Evolutionary conservation across 53 echinoderm and acorn worm species (phyloP).

Genomic region (Luidia sarsii): DNA sequence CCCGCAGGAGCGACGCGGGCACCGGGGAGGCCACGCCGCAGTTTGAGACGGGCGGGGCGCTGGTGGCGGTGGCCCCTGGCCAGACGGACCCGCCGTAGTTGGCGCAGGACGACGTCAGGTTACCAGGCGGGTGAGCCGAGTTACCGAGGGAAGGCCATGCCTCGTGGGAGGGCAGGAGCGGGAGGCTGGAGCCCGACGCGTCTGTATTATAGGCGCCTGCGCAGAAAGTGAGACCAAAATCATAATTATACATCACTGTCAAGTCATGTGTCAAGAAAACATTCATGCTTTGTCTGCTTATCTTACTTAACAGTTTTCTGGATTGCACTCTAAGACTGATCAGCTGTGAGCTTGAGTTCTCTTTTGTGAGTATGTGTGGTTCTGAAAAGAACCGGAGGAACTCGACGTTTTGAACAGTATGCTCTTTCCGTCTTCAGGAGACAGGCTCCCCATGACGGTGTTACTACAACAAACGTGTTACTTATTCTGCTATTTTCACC

Average conservation of each 20-base stretch:
- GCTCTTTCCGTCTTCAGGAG: too few relatives aligned
- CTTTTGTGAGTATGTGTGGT: too few relatives aligned
- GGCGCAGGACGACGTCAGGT: conserved; percentile 2
- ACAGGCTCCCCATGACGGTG: too few relatives aligned
- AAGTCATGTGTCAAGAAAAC: too few relatives aligned
- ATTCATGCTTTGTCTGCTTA: too few relatives aligned
- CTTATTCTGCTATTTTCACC: too few relatives aligned
- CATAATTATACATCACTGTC: neutral
- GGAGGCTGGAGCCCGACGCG: neutral
- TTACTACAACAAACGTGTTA: too few relatives aligned
- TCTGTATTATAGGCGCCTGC: conserved; percentile 20
- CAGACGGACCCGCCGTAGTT: conserved; percentile 28
- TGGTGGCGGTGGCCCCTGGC: conserved; percentile 10
- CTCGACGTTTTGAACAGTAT: too few relatives aligned
- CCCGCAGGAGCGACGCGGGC: conserved; percentile 16
- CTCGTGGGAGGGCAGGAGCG: conserved; percentile 13
- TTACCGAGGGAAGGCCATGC: conserved; percentile 15
- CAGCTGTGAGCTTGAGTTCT: too few relatives aligned
- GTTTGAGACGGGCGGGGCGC: conserved; percentile 23
- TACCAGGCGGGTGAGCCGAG: conserved; percentile 22
- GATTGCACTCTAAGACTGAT: too few relatives aligned
- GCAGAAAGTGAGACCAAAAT: neutral
- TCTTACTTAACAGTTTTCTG: too few relatives aligned
- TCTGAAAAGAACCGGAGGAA: too few relatives aligned
- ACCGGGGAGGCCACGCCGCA: conserved; percentile 42